phyloP scores from a whole-genome alignment of 2,113 vertebrate species.

The Oophaga pumilio region DNA sequence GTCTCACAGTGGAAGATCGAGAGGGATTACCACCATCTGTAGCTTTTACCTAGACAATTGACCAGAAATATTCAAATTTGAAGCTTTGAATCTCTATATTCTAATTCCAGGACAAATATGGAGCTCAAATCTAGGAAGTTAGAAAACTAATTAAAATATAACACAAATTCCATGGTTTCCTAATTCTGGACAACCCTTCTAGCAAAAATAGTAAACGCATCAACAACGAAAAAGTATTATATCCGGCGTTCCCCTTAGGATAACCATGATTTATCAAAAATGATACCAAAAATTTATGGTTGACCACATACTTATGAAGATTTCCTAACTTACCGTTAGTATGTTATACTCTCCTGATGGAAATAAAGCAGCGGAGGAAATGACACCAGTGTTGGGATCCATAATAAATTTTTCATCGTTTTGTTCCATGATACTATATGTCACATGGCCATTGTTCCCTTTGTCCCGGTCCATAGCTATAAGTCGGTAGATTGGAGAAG shows the following conservation, averaged over 20 bases:
- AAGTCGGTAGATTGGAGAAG: slow-evolving; percentile 79
- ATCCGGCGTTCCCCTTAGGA: too few relatives aligned
- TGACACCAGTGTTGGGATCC: slow-evolving; percentile 76
- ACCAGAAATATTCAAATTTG: not conserved
- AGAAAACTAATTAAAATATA: too few relatives aligned
- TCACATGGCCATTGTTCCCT: slow-evolving; percentile 82
- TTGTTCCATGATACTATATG: slow-evolving; percentile 82
- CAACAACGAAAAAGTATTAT: not conserved
- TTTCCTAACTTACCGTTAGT: slow-evolving; percentile 77
- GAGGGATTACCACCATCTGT: slow-evolving; percentile 82
- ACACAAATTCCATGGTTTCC: too few relatives aligned
- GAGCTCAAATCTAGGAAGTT: too few relatives aligned
- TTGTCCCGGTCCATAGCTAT: slow-evolving; percentile 85
- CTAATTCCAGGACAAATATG: not conserved
- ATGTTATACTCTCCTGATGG: slow-evolving; percentile 87
- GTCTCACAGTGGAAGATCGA: slow-evolving; percentile 79
- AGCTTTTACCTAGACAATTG: slow-evolving; percentile 80
- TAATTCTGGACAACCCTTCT: too few relatives aligned
- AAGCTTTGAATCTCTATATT: not conserved
- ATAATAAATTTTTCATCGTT: slow-evolving; percentile 77
- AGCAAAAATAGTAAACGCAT: not conserved
- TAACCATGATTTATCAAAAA: not conserved
- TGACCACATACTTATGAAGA: not conserved
- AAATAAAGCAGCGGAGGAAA: slow-evolving; percentile 80
- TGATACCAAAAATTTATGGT: not conserved